Conservation (phyloP, 2,797 vertebrate genomes). For the Carduelis carduelis region DNA sequence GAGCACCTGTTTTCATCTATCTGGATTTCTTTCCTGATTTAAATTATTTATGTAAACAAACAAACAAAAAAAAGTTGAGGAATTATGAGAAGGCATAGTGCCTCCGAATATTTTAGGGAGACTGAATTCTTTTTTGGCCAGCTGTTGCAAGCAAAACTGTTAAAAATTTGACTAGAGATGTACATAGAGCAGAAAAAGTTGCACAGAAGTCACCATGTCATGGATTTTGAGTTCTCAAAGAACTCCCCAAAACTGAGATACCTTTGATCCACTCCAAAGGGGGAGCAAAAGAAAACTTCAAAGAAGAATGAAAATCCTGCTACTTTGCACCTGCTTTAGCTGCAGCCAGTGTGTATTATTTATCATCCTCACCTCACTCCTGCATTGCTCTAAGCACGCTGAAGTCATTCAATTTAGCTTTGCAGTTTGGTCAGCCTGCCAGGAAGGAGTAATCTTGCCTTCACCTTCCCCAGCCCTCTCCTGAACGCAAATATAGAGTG, state of each 20-base stretch:
- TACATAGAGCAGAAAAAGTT: background rate
- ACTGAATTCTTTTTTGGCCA: background rate
- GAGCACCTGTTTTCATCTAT: constrained; percentile 10
- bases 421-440: constrained; percentile 25
- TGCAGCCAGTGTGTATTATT: constrained; percentile 41
- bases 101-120: background rate
- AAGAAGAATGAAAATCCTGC: constrained; percentile 60
- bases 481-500: constrained; percentile 54
- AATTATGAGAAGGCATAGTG: background rate
- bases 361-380: constrained; percentile 14
- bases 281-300: constrained; percentile 64
- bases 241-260: background rate
- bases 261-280: constrained; percentile 65
- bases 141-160: background rate
- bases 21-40: background rate
- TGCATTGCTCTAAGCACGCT: background rate
- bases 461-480: constrained; percentile 43
- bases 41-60: constrained; percentile 20
- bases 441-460: constrained; percentile 40
- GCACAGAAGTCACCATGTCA: background rate
- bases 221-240: constrained; percentile 25
- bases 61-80: background rate
- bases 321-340: constrained; percentile 40
- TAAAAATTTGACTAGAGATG: background rate
- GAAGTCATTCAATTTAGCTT: constrained; percentile 5